Base-by-base conservation (phyloP, 1,140 invertebrate genomes). In the Psilanteris sp. region DNA sequence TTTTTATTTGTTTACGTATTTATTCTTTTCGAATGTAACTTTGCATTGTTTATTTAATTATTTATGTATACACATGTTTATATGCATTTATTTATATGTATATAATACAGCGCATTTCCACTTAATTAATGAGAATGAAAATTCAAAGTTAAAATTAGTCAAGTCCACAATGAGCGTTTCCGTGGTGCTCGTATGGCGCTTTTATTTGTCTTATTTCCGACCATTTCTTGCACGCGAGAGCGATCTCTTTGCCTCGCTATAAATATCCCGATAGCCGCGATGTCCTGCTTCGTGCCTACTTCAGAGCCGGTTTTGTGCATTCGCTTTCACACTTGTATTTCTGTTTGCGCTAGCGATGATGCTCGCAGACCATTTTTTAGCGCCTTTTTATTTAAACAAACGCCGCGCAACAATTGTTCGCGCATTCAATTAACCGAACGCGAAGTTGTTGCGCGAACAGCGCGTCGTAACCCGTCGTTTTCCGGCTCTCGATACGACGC, bases 321-420 rank as follows among this genome's bases (percentile, higher is more conserved):
- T 75, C 44, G 62, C 72, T 68, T 75, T 75, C 72, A 68, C 50
- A 64, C 50, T 75, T 64, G 48, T 54, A 57, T 68, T 68, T 67
- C 37, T 74, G 66, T 41, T 20, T 18, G 31, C 48, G 32, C 32
- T 20, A n/a, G n/a, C n/a, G n/a, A n/a, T n/a, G n/a, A n/a, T n/a
- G n/a, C n/a, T n/a, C 34, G 39, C 29, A 24, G 9, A 36, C 27
- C 43, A 15, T 7, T 15, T 55, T 46, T 50, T 50, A 13, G 46
- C n/a, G 8, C 7, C 13, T 31, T 48, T 37, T n/a, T 5, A 18
- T 46, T 64, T 50, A 32, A 43, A 57, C 36, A 22, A 46, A 37
- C 18, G n/a, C n/a, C n/a, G n/a, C n/a, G n/a, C n/a, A n/a, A n/a
- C n/a, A n/a, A n/a, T n/a, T n/a, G n/a, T n/a, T n/a, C n/a, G n/a